Percentiles rank a stretch among this genome's conserved stretches.
Evolutionary conservation across 2,797 vertebrate genomes (phyloP).

Genomic region (Gorsachius magnificus): DNA sequence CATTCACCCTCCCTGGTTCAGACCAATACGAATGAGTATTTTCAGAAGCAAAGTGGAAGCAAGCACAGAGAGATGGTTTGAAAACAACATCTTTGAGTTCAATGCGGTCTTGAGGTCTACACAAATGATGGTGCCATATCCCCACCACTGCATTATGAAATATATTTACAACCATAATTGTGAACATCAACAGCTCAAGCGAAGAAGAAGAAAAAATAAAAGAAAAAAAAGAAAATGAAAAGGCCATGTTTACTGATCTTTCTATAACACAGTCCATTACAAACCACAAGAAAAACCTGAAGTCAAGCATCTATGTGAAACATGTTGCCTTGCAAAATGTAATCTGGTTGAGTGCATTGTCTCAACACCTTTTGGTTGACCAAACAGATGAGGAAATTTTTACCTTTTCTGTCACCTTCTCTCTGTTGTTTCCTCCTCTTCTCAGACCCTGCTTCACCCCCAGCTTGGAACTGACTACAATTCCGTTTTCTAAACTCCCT

Average conservation of each 20-base stretch:
- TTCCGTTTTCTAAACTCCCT: background rate
- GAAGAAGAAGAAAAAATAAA: background rate
- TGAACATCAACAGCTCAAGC: background rate
- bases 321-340: fast-evolving
- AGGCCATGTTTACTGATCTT: background rate
- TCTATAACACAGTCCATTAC: background rate
- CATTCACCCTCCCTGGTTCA: background rate
- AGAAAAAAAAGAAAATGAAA: background rate
- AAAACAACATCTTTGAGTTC: background rate
- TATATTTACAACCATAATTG: background rate
- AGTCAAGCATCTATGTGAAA: fast-evolving
- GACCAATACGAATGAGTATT: background rate
- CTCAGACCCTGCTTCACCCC: background rate
- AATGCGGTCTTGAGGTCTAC: fast-evolving
- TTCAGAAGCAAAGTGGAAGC: background rate
- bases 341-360: background rate
- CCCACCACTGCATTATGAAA: background rate
- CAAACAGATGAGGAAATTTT: background rate
- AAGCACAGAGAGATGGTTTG: background rate
- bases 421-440: background rate
- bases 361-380: background rate
- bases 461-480: fast-evolving
- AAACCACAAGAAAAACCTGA: background rate
- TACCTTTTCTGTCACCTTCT: background rate
- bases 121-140: background rate